These are phyloP conservation scores for Pandemis heparana DNA, from an alignment of 2,888 invertebrate species.

Conservation along the genomic window DNA sequence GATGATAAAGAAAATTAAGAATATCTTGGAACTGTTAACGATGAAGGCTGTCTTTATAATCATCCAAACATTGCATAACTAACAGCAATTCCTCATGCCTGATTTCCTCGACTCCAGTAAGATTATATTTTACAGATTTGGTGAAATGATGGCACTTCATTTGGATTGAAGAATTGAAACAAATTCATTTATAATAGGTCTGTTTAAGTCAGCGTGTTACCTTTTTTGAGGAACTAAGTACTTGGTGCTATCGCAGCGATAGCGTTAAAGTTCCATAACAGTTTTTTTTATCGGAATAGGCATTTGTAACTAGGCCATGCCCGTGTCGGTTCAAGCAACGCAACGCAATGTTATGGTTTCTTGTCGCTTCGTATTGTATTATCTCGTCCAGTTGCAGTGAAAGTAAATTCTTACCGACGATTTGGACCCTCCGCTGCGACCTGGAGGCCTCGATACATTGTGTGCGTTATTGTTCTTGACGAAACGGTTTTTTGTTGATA, in stretches of 20 bases:
- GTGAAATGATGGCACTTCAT: background rate
- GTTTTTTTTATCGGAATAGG: slow-evolving; percentile 34
- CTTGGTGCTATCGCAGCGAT: slow-evolving; percentile 13
- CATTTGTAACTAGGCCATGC: slow-evolving; percentile 53
- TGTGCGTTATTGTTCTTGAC: background rate
- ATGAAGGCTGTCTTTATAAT: no score
- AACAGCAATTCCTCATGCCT: background rate
- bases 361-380: slow-evolving; percentile 51
- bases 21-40: no score
- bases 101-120: background rate
- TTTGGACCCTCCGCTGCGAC: slow-evolving; percentile 36
- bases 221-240: slow-evolving; percentile 2
- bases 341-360: slow-evolving; percentile 49
- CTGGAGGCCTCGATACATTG: slow-evolving; percentile 20
- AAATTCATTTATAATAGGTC: background rate
- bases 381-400: slow-evolving; percentile 51
- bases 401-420: slow-evolving; percentile 44
- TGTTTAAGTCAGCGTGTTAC: background rate
- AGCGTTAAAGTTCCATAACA: slow-evolving; percentile 15
- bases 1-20: background rate
- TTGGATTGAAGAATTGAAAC: no score
- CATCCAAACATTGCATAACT: background rate
- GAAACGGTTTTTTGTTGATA: background rate
- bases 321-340: slow-evolving; percentile 44
- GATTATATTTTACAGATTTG: background rate